A percentile compares a stretch with the other conserved stretches of the same genome.
These are phyloP conservation scores for Endotricha flammealis DNA, from an alignment of 2,888 invertebrate genomes.

Conservation along the genomic window DNA sequence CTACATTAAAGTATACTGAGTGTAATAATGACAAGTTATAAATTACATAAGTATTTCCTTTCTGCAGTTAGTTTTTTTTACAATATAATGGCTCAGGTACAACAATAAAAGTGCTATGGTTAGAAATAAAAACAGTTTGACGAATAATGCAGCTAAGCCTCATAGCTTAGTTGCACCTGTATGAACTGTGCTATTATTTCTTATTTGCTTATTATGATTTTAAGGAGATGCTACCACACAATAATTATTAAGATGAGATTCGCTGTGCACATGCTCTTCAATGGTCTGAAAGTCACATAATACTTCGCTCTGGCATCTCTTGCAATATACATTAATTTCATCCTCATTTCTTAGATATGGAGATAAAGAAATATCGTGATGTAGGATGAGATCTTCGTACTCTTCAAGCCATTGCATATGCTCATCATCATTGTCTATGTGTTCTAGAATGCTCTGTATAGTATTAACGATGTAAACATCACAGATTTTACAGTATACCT, in stretches of 20 bases:
- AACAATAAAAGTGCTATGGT: no score
- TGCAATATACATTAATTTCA: slow-evolving; percentile 46
- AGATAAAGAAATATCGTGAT: slow-evolving; percentile 40
- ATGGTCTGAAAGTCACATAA: slow-evolving; percentile 36
- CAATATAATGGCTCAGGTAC: no score
- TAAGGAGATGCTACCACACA: no score
- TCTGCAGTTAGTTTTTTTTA: no score
- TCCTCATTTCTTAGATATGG: slow-evolving; percentile 39
- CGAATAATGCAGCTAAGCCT: no score
- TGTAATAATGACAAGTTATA: no score
- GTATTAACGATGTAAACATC: slow-evolving; percentile 41
- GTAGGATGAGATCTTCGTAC: slow-evolving; percentile 45
- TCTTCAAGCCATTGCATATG: slow-evolving; percentile 50
- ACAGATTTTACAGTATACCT: slow-evolving; percentile 54
- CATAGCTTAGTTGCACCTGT: no score
- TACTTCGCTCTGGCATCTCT: slow-evolving; percentile 43
- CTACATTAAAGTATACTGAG: no score
- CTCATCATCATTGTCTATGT: slow-evolving; percentile 45
- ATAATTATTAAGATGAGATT: slow-evolving; percentile 40
- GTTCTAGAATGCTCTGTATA: slow-evolving; percentile 33
- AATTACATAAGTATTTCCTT: no score
- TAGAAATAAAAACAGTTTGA: no score
- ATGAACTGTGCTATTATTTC: no score
- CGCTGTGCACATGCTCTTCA: slow-evolving; percentile 44
- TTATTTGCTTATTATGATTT: no score